phyloP scores from a whole-genome alignment of 1,140 invertebrate species.

The Tetraneura akinire region DNA sequence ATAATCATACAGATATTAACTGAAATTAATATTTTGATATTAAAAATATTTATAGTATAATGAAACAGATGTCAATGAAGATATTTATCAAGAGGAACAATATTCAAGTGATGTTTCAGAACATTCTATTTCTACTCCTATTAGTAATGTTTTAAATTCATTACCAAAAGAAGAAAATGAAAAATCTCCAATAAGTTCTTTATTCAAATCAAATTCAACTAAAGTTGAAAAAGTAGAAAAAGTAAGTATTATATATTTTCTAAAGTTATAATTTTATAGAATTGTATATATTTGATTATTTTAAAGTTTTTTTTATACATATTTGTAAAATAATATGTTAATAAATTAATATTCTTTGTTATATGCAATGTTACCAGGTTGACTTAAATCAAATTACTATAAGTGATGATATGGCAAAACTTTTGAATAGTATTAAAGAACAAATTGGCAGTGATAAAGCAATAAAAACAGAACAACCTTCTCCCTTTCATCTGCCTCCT shows the following conservation, averaged over 20 bases:
- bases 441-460: constrained; percentile 14
- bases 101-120: constrained; percentile 44
- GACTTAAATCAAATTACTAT: constrained; percentile 39
- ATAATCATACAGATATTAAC: neutral
- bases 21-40: neutral
- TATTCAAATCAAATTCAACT: neutral
- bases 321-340: neutral
- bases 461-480: neutral
- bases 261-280: neutral
- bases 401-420: constrained; percentile 48
- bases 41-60: constrained; percentile 33
- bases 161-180: constrained; percentile 23
- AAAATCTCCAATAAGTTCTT: neutral
- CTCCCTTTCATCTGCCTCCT: constrained; percentile 35
- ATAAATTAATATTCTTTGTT: constrained; percentile 2
- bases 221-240: constrained; percentile 40
- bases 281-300: neutral
- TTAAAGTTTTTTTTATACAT: neutral
- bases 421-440: constrained; percentile 30
- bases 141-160: constrained; percentile 4
- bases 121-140: constrained; percentile 3
- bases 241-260: neutral
- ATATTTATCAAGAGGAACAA: constrained; percentile 24
- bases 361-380: constrained; percentile 28
- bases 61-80: constrained; percentile 26